Base-by-base conservation (phyloP, 2,113 vertebrate species). In the Heliornis fulica region DNA sequence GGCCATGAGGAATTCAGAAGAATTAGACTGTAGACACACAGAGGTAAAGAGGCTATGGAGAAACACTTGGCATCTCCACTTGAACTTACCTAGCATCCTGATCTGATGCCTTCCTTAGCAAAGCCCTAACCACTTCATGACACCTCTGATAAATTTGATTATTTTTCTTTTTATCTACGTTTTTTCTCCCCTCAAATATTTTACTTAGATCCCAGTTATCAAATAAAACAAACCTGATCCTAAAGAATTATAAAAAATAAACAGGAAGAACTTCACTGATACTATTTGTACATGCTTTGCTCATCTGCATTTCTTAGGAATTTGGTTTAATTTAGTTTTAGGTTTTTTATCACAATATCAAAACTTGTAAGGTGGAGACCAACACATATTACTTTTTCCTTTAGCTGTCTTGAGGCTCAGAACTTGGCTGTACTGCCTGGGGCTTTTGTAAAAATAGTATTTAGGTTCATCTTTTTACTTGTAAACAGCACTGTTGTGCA, bases 321-420 rank as follows among this genome's bases (percentile, higher is more conserved):
- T 77, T 60, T 5, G 5, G 2, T 6, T 46, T 51, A 56, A 5
- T 43, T 46, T 4, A 0, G 0, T 17, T 45, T n/a, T n/a, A n/a
- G n/a, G n/a, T n/a, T 65, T 57, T 70, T 53, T 23, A 56, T 61
- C 11, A 38, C 72, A 86, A 10, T 2, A 34, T 0, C 3, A 81
- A 48, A 15, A 7, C 2, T 59, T 59, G 3, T 26, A 64, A 41
- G 13, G 9, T 23, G n/a, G 59, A 66, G 21, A 15, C 3, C 18
- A 41, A 13, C 2, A 9, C 11, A 5, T 11, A 25, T 18, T 25
- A 20, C 5, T 23, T 43, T 75, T 68, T 56, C 4, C 3, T 46
- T 32, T 29, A 46, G 11, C 0, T 23, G 3, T 25, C 4, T 7
- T 71, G 8, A 29, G 16, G 6, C 7, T 54, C 32, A 74, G 51